These are phyloP conservation scores for Myotis daubentonii DNA, from an alignment of 2,797 vertebrate species.

Conservation along the genomic window DNA sequence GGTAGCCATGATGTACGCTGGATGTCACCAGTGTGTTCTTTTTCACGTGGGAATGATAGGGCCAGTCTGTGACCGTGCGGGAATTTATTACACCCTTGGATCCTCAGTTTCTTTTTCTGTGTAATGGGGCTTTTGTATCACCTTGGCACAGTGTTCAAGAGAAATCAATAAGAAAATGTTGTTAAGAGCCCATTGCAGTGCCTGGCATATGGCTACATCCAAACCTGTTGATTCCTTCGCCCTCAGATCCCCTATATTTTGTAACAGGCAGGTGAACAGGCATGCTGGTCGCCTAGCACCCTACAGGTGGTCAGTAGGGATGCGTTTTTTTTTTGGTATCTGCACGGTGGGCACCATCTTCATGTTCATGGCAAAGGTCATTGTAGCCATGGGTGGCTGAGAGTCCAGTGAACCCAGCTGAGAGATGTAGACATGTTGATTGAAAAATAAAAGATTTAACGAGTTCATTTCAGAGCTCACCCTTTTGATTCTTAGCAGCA, in stretches of 20 bases:
- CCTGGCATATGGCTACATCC: background rate
- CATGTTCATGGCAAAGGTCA: background rate
- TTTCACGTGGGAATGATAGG: background rate
- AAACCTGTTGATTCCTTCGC: background rate
- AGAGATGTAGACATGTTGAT: background rate
- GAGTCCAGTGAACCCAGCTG: background rate
- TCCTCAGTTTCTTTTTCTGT: background rate
- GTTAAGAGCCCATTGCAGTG: background rate
- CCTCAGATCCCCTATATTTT: background rate
- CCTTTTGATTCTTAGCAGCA: background rate
- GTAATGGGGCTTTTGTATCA: background rate
- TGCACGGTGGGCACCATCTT: background rate
- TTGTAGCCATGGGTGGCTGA: background rate
- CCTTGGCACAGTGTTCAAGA: background rate
- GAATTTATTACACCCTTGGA: background rate
- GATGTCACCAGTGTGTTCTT: background rate
- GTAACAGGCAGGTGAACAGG: background rate
- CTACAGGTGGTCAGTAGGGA: background rate
- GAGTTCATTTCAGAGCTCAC: background rate
- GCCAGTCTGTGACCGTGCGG: accelerated
- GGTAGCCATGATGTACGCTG: background rate
- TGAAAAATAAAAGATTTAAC: background rate
- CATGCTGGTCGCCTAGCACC: background rate
- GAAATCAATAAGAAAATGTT: background rate
- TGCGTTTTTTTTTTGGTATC: background rate